Evolutionary conservation across 2,113 vertebrate genomes (phyloP).

Genomic region (Megaptera novaeangliae): DNA sequence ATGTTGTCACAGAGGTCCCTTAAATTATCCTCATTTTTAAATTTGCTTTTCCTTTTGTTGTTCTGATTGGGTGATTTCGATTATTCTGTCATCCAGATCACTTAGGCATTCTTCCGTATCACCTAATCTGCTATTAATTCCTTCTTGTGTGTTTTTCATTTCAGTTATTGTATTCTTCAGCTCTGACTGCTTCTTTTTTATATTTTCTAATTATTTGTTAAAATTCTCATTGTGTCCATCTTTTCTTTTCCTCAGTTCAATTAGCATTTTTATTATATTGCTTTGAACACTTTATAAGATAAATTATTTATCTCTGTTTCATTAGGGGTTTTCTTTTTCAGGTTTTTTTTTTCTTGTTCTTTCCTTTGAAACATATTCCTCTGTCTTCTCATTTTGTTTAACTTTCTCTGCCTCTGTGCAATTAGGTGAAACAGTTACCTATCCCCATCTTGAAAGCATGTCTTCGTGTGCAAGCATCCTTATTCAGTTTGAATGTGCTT

Average conservation of each 20-base stretch:
- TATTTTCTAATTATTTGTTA: neutral
- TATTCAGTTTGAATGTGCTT: neutral
- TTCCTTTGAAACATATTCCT: neutral
- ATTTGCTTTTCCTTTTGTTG: neutral
- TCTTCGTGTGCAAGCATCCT: neutral
- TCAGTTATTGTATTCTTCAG: neutral
- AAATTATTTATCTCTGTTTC: neutral
- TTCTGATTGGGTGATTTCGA: neutral
- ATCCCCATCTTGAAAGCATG: neutral
- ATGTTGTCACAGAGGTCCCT: neutral
- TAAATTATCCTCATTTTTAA: neutral
- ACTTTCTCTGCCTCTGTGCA: neutral
- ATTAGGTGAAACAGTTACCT: neutral
- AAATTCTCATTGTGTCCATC: neutral
- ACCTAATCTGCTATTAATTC: neutral
- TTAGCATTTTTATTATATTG: neutral
- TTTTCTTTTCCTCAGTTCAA: neutral
- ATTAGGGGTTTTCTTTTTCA: no score
- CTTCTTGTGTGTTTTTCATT: neutral
- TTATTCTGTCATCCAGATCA: neutral
- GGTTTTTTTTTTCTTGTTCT: neutral
- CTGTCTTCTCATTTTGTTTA: neutral
- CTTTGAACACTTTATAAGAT: neutral
- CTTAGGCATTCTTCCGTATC: neutral
- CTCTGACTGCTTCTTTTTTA: neutral